These are phyloP conservation scores for Actinernus sp. DNA, from an alignment of 92 coral and sea anemone species.

Conservation along the genomic window DNA sequence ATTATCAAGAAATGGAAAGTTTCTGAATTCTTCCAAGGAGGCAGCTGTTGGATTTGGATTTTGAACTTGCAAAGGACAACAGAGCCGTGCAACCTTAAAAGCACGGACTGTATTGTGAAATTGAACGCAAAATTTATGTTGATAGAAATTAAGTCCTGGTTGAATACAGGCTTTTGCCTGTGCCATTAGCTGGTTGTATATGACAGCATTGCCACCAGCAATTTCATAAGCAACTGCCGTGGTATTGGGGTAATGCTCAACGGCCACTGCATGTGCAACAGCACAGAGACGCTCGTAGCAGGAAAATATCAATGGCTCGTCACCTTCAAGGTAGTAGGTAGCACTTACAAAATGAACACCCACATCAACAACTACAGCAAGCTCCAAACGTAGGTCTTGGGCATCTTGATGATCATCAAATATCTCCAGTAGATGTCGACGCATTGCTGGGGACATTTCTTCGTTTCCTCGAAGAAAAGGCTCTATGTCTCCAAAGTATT, in stretches of 20 bases:
- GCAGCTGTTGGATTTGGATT: constrained; percentile 25
- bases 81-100: constrained; percentile 62
- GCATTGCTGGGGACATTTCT: no score
- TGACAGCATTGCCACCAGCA: constrained; percentile 62
- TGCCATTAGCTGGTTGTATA: no score
- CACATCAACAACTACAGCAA: constrained; percentile 62
- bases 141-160: no score
- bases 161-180: no score
- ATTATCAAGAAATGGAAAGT: no score
- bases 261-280: no score
- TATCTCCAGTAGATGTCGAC: no score
- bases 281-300: constrained; percentile 61
- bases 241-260: no score
- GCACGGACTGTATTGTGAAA: constrained; percentile 67
- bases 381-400: no score
- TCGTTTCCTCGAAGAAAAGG: no score
- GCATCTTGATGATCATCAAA: constrained; percentile 51
- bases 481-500: constrained; percentile 60
- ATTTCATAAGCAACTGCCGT: constrained; percentile 60
- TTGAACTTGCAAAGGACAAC: no score
- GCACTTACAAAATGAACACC: constrained; percentile 64
- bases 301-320: constrained; percentile 50
- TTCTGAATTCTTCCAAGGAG: constrained; percentile 15
- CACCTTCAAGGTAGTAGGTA: constrained; percentile 70
- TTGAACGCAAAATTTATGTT: no score